phyloP scores from a whole-genome alignment of 2,113 vertebrate genomes.

The Thoracochromis brauschi region DNA sequence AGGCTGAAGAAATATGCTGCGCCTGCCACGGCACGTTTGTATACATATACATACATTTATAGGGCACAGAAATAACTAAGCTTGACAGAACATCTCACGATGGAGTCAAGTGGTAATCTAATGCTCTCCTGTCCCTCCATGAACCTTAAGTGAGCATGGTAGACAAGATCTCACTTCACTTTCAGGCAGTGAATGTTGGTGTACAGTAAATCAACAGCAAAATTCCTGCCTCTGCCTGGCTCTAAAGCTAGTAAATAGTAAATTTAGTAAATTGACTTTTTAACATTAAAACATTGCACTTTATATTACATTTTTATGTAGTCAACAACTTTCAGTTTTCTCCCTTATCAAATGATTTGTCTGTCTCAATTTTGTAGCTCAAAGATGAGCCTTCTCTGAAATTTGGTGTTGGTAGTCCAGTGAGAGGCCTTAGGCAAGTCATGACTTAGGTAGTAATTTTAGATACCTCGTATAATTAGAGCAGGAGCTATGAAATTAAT shows the following conservation, averaged over 20 bases:
- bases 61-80: background rate
- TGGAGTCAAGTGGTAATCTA: background rate
- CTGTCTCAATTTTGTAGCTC: background rate
- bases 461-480: background rate
- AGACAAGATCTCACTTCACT: background rate
- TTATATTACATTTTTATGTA: background rate
- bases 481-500: background rate
- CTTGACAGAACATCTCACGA: background rate
- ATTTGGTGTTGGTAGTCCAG: background rate
- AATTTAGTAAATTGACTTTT: background rate
- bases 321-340: background rate
- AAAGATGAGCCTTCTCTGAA: background rate
- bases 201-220: background rate
- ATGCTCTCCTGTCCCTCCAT: background rate
- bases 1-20: background rate
- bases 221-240: background rate
- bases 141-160: background rate
- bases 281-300: background rate
- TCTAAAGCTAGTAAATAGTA: background rate
- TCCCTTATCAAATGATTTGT: background rate
- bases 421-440: background rate
- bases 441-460: background rate
- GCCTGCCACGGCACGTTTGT: background rate
- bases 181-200: background rate
- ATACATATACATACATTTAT: background rate